Conservation (phyloP, 2,113 vertebrate species). For the Misgurnus anguillicaudatus region DNA sequence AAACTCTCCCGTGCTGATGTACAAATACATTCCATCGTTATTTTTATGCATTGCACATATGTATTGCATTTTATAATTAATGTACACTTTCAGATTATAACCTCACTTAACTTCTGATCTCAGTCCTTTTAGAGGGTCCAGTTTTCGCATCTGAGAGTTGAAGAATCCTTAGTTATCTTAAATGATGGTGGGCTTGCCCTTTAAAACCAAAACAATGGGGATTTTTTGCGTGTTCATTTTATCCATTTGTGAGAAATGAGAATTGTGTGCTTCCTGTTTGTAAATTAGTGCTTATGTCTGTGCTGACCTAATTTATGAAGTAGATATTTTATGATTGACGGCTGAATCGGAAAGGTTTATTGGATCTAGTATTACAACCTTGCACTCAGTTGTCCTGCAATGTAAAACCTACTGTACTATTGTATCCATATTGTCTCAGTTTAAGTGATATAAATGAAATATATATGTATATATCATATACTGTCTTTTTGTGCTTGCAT, state of each 20-base stretch:
- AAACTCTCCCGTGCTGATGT: background rate
- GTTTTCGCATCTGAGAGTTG: conserved; percentile 6
- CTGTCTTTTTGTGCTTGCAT: conserved; percentile 11
- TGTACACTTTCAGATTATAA: conserved; percentile 13
- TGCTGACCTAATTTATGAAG: conserved; percentile 48
- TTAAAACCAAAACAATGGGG: background rate
- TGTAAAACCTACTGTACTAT: conserved; percentile 40
- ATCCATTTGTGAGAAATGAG: conserved; percentile 38
- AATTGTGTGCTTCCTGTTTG: conserved; percentile 43
- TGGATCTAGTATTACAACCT: conserved; percentile 38
- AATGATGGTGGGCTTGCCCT: background rate
- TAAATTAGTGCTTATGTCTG: conserved; percentile 41
- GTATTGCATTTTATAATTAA: background rate
- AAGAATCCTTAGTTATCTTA: background rate
- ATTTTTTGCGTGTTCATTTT: conserved; percentile 1
- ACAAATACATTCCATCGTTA: conserved; percentile 32
- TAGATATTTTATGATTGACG: conserved; percentile 48
- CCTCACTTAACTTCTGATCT: background rate
- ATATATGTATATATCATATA: conserved; percentile 41
- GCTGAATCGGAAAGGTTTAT: conserved; percentile 25
- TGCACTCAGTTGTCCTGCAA: conserved; percentile 15
- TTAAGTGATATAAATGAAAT: conserved; percentile 38
- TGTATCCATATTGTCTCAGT: conserved; percentile 47
- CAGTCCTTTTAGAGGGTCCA: background rate
- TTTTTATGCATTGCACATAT: conserved; percentile 8